phyloP scores from a whole-genome alignment of 2,888 invertebrate genomes.

The Cepaea hortensis region DNA sequence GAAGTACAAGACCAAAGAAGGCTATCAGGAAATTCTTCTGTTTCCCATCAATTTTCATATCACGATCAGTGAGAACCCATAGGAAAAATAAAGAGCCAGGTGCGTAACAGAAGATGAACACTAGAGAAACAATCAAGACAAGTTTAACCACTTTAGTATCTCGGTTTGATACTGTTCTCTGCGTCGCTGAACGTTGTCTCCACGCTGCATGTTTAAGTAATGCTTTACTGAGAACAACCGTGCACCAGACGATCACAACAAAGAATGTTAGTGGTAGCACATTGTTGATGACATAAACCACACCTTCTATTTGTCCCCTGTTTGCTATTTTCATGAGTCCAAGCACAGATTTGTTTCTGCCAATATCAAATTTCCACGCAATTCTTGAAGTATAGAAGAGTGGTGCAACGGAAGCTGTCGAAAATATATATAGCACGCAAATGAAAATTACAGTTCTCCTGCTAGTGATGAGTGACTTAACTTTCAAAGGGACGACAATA shows the following conservation, averaged over 20 bases:
- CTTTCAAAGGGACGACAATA: constrained; percentile 2
- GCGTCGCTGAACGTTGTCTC: not conserved
- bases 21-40: not conserved
- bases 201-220: not conserved
- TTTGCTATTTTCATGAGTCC: not conserved
- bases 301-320: not conserved
- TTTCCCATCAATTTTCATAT: not conserved
- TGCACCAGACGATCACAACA: not conserved
- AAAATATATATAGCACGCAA: not conserved
- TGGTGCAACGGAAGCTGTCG: not conserved
- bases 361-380: not conserved
- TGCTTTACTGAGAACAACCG: not conserved
- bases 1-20: not conserved
- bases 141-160: constrained; percentile 18
- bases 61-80: constrained; percentile 1
- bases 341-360: constrained; percentile 3
- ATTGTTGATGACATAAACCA: not conserved
- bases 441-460: not conserved
- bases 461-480: not conserved
- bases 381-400: constrained; percentile 4
- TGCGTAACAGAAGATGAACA: constrained; percentile 25
- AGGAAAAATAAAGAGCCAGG: constrained; percentile 9
- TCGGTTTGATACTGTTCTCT: not conserved
- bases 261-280: not conserved
- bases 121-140: constrained; percentile 1